These are phyloP conservation scores for Monoplex corrugatus DNA, from an alignment of 2,888 invertebrate species.

Conservation along the genomic window DNA sequence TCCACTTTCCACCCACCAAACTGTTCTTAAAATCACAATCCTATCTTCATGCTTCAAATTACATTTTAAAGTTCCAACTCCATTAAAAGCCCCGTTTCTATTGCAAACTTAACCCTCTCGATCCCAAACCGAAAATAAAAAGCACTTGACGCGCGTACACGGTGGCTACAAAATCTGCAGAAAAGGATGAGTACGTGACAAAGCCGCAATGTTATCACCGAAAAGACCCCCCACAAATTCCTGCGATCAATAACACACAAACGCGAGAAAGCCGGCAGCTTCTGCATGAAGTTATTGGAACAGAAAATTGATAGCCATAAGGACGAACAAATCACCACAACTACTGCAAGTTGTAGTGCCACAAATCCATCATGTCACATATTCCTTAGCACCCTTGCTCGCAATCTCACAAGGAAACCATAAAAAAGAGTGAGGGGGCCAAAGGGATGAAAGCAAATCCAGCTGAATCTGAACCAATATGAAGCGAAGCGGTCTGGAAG, in stretches of 20 bases:
- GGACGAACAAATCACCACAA: conserved; percentile 15
- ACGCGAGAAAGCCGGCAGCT: too few relatives aligned
- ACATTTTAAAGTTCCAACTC: too few relatives aligned
- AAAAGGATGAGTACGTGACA: too few relatives aligned
- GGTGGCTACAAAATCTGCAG: too few relatives aligned
- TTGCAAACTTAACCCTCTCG: too few relatives aligned
- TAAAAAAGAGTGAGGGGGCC: neutral
- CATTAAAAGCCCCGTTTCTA: too few relatives aligned
- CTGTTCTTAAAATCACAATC: too few relatives aligned
- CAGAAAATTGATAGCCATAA: conserved; percentile 43
- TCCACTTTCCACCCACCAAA: too few relatives aligned
- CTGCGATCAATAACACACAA: neutral
- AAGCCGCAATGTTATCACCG: neutral
- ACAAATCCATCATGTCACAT: conserved; percentile 38
- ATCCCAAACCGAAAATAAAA: too few relatives aligned
- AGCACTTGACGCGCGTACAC: too few relatives aligned
- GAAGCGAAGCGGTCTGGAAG: conserved; percentile 11
- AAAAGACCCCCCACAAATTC: neutral
- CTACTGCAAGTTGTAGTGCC: neutral
- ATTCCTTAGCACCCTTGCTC: neutral
- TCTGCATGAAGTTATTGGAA: conserved; percentile 20
- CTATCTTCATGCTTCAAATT: too few relatives aligned
- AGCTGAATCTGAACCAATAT: conserved; percentile 36
- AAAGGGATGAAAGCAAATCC: conserved; percentile 34
- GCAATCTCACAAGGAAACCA: conserved; percentile 31